Percentiles rank a stretch among this genome's conserved stretches.
These are phyloP conservation scores for Chelidonichthys spinosus DNA, from an alignment of 2,797 vertebrate species.

Conservation along the genomic window DNA sequence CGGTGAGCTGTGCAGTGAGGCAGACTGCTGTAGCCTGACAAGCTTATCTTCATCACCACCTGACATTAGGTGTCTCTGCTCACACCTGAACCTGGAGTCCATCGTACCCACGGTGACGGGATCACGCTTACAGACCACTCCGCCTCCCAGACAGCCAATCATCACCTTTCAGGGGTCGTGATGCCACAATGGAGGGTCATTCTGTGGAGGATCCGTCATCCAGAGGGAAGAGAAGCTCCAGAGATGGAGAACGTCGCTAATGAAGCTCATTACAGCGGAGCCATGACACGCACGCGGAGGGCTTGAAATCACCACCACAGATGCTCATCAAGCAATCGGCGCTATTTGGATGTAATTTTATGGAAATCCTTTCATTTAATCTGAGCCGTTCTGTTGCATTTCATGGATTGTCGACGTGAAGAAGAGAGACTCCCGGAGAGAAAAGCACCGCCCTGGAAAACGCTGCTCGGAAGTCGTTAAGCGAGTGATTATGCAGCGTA, in stretches of 20 bases:
- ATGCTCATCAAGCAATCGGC: constrained; percentile 75
- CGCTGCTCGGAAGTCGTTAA: constrained; percentile 28
- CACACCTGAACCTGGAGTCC: constrained; percentile 41
- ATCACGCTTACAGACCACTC: constrained; percentile 37
- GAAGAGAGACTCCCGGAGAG: constrained; percentile 36
- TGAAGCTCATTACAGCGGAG: constrained; percentile 67
- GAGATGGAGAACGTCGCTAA: constrained; percentile 27
- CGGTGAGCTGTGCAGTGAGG: constrained; percentile 56
- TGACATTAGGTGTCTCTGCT: constrained; percentile 64
- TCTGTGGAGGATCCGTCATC: constrained; percentile 44
- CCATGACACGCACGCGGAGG: constrained; percentile 67
- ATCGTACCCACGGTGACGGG: constrained; percentile 29
- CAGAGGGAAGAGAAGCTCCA: constrained; percentile 36
- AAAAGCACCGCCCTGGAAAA: constrained; percentile 42
- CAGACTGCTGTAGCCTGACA: constrained; percentile 70
- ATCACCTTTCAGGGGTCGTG: constrained; percentile 29
- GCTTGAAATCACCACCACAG: constrained; percentile 74
- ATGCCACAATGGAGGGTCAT: constrained; percentile 50
- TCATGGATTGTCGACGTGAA: constrained; percentile 66
- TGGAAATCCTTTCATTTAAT: constrained; percentile 77
- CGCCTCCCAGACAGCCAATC: constrained; percentile 52
- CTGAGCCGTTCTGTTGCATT: constrained; percentile 73
- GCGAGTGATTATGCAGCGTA: constrained; percentile 46
- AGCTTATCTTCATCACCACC: constrained; percentile 77
- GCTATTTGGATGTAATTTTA: constrained; percentile 77